phyloP scores from a whole-genome alignment of 2,113 vertebrate genomes.

The Pygoscelis adeliae region DNA sequence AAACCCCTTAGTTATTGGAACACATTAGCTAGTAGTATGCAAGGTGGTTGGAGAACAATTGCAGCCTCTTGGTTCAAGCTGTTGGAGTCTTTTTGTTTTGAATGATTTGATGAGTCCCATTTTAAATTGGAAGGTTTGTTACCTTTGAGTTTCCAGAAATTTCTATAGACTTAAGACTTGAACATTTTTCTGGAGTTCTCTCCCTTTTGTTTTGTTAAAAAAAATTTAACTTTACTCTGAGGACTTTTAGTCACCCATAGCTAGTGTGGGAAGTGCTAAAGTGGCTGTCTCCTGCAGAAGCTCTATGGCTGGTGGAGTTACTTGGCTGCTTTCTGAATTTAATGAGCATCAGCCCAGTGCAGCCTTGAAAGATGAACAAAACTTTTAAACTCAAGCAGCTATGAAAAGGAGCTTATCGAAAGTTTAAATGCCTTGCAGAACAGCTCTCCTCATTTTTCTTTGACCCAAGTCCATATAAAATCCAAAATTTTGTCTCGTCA shows the following conservation, averaged over 20 bases:
- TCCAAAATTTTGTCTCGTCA: not conserved
- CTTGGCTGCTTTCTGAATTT: constrained; percentile 35
- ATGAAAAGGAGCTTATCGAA: not conserved
- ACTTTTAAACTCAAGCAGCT: not conserved
- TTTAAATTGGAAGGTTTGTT: not conserved
- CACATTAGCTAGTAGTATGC: not conserved
- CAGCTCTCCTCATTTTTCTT: not conserved
- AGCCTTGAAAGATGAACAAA: not conserved
- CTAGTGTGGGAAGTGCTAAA: constrained; percentile 34
- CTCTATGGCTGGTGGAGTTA: not conserved
- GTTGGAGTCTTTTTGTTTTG: not conserved
- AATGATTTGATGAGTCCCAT: not conserved
- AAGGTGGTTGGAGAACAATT: not conserved
- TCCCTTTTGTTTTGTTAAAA: not conserved
- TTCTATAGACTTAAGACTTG: not conserved
- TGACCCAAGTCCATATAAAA: not conserved
- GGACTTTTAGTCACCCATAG: constrained; percentile 27
- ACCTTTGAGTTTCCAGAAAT: not conserved
- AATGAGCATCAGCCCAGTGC: not conserved
- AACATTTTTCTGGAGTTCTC: not conserved
- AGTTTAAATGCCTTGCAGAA: not conserved
- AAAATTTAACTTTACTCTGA: not conserved
- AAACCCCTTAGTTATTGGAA: not conserved
- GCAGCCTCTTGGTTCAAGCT: not conserved
- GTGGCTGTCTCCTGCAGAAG: constrained; percentile 9